Evolutionary conservation across 2,888 invertebrate genomes (phyloP).

Genomic region (Polia nebulosa): DNA sequence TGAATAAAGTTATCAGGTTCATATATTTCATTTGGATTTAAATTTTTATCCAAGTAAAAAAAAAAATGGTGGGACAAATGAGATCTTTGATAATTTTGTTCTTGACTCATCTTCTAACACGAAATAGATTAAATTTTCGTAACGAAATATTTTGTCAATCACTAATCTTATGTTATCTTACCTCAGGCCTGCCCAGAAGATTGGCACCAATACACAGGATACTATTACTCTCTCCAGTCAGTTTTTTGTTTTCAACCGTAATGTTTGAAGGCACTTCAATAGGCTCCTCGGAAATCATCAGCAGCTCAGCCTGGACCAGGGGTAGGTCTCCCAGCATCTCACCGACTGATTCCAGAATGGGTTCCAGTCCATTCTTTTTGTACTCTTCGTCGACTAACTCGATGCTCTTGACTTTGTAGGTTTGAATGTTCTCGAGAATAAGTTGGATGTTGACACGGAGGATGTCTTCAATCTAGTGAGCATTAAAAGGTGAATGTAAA

Average conservation of each 20-base stretch:
- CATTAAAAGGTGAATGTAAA: not conserved
- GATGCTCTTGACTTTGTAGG: constrained; percentile 91
- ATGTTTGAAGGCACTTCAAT: constrained; percentile 88
- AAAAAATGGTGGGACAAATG: too few species aligned
- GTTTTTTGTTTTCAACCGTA: constrained; percentile 92
- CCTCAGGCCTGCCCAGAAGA: constrained; percentile 87
- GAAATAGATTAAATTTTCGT: too few species aligned
- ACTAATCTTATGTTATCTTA: constrained; percentile 66
- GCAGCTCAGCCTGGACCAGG: constrained; percentile 92
- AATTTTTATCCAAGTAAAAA: not conserved
- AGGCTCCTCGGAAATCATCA: constrained; percentile 89
- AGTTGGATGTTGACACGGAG: constrained; percentile 93
- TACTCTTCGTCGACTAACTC: constrained; percentile 90
- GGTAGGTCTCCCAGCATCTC: constrained; percentile 93
- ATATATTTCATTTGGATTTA: not conserved
- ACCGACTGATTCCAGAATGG: constrained; percentile 90
- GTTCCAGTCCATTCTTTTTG: constrained; percentile 84
- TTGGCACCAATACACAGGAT: constrained; percentile 89
- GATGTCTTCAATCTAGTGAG: constrained; percentile 86
- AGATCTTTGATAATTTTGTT: too few species aligned
- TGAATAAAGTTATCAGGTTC: not conserved
- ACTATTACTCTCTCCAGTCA: constrained; percentile 89
- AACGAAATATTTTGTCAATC: not conserved
- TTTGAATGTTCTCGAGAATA: constrained; percentile 93
- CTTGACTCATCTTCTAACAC: too few species aligned